Evolutionary conservation across 2,888 invertebrate species (phyloP).

Genomic region (Phortica okadai): DNA sequence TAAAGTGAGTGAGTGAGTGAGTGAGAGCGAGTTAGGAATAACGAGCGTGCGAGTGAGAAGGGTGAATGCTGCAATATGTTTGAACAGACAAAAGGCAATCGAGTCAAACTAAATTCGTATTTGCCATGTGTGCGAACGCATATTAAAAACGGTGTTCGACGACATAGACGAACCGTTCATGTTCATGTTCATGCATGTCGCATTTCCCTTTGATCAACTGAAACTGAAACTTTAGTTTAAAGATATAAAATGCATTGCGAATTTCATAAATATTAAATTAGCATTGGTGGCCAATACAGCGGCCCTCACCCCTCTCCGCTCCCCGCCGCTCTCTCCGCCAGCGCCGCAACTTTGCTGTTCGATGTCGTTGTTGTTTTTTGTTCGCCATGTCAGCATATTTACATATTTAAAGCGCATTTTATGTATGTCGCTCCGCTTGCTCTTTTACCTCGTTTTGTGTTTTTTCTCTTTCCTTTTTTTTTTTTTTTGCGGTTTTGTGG

Average conservation of each 20-base stretch:
- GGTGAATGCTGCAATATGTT: neutral
- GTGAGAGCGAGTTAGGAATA: no score
- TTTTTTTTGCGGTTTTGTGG: constrained; percentile 18
- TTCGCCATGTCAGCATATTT: constrained; percentile 1
- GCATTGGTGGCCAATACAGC: neutral
- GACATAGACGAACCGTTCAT: neutral
- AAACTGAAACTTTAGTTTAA: neutral
- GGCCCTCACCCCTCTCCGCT: neutral
- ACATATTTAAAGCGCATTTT: constrained; percentile 26
- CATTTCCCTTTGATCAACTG: constrained; percentile 4
- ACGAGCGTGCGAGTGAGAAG: no score
- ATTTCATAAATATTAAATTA: constrained; percentile 31
- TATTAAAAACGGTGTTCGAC: neutral
- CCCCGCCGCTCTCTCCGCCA: neutral
- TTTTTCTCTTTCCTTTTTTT: no score
- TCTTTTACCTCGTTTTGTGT: neutral
- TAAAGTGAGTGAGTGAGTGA: no score
- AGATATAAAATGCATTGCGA: neutral
- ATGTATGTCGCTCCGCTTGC: neutral
- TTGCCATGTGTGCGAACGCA: neutral
- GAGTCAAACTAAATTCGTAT: constrained; percentile 6
- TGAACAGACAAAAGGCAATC: constrained; percentile 6
- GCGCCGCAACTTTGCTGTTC: neutral
- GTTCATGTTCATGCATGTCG: neutral
- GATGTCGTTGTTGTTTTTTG: neutral